Evolutionary conservation across 2,888 invertebrate species (phyloP).

Genomic region (Gordius sp.): DNA sequence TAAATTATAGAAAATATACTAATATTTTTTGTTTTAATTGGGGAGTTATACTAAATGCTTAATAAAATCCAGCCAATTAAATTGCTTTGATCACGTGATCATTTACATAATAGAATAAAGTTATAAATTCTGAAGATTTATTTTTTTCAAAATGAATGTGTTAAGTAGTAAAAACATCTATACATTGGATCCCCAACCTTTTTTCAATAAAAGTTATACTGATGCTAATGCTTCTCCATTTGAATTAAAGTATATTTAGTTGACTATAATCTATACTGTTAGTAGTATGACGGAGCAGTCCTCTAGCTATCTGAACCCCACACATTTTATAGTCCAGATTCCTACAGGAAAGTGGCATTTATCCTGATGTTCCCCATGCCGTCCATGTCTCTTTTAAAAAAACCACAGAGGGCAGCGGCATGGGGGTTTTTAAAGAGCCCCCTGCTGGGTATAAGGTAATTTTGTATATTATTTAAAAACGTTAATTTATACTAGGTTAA

Average conservation of each 20-base stretch:
- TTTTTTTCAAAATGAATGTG: not conserved
- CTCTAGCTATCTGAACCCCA: not conserved
- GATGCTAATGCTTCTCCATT: not conserved
- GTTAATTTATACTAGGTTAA: not conserved
- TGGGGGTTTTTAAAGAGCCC: conserved; percentile 15
- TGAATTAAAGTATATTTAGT: not conserved
- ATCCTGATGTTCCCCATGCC: conserved; percentile 15
- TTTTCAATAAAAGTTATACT: not conserved
- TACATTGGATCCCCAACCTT: not conserved
- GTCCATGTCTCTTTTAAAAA: not conserved
- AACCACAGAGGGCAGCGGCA: conserved; percentile 13
- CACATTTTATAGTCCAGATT: not conserved
- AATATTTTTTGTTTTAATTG: no score
- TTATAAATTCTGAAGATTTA: no score
- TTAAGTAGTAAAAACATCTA: not conserved
- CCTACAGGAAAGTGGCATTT: conserved; percentile 12
- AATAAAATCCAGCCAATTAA: no score
- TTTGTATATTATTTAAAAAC: not conserved
- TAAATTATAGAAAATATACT: no score
- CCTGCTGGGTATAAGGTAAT: conserved; percentile 14
- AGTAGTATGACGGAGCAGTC: not conserved
- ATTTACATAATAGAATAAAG: no score
- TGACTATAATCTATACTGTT: not conserved
- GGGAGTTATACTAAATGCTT: no score
- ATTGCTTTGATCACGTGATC: no score